Evolutionary conservation across 2,888 invertebrate genomes (phyloP).

Genomic region (Drosophila borealis): DNA sequence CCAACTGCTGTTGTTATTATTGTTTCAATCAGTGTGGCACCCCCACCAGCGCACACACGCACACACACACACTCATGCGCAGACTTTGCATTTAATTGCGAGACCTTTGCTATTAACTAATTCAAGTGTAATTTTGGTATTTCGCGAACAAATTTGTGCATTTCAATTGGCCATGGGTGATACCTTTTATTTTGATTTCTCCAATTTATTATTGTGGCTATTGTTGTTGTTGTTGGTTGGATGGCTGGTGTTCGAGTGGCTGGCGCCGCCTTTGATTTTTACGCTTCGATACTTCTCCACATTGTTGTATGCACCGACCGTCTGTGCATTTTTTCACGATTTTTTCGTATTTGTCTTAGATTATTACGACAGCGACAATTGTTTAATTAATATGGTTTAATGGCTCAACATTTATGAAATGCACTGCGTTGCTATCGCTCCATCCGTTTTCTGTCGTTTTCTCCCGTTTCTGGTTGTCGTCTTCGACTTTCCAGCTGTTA

Average conservation of each 20-base stretch:
- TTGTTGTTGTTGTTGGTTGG: slow-evolving; percentile 31
- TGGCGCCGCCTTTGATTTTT: slow-evolving; percentile 68
- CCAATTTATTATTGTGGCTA: slow-evolving; percentile 45
- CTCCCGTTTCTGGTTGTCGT: slow-evolving; percentile 40
- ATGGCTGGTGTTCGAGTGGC: slow-evolving; percentile 41
- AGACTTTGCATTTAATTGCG: slow-evolving; percentile 30
- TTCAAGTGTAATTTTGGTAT: slow-evolving; percentile 33
- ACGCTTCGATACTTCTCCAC: slow-evolving; percentile 70
- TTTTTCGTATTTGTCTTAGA: slow-evolving; percentile 12
- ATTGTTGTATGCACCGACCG: slow-evolving; percentile 58
- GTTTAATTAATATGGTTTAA: slow-evolving; percentile 39
- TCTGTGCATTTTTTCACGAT: slow-evolving; percentile 60
- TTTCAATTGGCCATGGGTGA: slow-evolving; percentile 36
- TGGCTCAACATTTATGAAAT: slow-evolving; percentile 50
- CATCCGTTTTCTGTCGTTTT: slow-evolving; percentile 49
- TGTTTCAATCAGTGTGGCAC: slow-evolving; percentile 20
- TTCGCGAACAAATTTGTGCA: slow-evolving; percentile 41
- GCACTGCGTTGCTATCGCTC: slow-evolving; percentile 52
- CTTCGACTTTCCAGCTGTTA: slow-evolving; percentile 51
- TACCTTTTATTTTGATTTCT: slow-evolving; percentile 69
- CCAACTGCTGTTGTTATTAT: slow-evolving; percentile 34
- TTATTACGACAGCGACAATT: slow-evolving; percentile 42
- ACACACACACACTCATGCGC: slow-evolving; percentile 19
- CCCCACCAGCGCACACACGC: slow-evolving; percentile 17
- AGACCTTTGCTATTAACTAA: slow-evolving; percentile 45